These are phyloP conservation scores for Catharus minimus DNA, from an alignment of 2,113 vertebrate species.

Conservation along the genomic window DNA sequence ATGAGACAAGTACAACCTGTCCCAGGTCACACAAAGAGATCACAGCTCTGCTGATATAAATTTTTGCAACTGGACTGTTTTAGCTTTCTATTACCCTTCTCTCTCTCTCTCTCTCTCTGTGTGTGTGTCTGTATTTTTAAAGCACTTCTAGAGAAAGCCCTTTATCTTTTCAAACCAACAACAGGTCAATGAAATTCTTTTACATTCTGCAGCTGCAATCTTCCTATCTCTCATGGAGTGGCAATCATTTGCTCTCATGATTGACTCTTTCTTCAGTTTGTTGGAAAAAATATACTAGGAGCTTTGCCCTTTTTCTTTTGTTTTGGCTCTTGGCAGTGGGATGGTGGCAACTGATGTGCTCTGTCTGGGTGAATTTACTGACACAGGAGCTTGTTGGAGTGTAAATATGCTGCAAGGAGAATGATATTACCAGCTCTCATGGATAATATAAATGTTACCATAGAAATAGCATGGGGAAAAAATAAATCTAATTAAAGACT, in stretches of 20 bases:
- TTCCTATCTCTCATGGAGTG: background rate
- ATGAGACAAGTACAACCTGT: background rate
- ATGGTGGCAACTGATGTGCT: background rate
- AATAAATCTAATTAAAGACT: constrained; percentile 38
- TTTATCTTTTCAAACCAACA: constrained; percentile 1
- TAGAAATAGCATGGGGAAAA: background rate
- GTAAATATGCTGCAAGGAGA: background rate
- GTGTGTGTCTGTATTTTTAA: background rate
- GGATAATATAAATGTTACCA: background rate
- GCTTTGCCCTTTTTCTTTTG: background rate
- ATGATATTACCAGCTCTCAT: background rate
- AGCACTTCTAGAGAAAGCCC: background rate
- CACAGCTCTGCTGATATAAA: background rate
- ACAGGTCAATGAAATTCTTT: constrained; percentile 18
- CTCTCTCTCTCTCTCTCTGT: no score
- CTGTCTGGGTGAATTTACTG: background rate
- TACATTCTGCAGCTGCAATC: background rate
- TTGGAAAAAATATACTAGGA: background rate
- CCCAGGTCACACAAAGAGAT: background rate
- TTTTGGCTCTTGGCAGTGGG: background rate
- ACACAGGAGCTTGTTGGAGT: background rate
- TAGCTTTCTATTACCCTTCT: background rate
- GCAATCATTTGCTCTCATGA: background rate
- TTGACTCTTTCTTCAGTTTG: background rate
- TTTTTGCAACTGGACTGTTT: background rate